Base-by-base conservation (phyloP, 2,888 invertebrate species). In the Acrobasis repandana region DNA sequence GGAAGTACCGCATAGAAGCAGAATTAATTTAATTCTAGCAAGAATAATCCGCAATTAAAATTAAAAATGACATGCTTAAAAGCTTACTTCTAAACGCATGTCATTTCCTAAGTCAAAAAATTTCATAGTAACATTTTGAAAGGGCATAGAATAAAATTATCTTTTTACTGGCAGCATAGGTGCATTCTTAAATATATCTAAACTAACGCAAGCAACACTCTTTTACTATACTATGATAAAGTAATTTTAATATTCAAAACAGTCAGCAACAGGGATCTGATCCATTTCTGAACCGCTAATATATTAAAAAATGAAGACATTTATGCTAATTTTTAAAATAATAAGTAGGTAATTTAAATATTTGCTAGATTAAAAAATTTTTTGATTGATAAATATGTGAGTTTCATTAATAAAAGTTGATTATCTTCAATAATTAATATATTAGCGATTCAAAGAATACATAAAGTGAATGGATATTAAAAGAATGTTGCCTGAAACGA, bases 401-500 rank as follows among this genome's bases (percentile, higher is more conserved):
- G 6, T n/a, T 43, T 43, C 2, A n/a, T 43, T 14, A 43, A 3
- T 43, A n/a, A 14, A 36, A 36, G 6, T 14, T 14, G 6, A 1
- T 14, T 43, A n/a, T 38, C 4, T 38, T 14, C 43, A 43, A n/a
- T n/a, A 14, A 43, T 43, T 43, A 43, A 43, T 43, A 43, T 14
- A n/a, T 43, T 14, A 43, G 43, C 11, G 43, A 43, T 43, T 11
- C n/a, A 43, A n/a, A 11, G 43, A 11, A 43, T 5, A 43, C 43
- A 2, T 43, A 14, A 11, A 38, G 14, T 6, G 9, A 48, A 18
- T 15, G n/a, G 61, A 60, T 48, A 43, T 11, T 16, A 60, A 60
- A 52, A 34, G 46, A 52, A 52, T 59, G 54, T 58, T 56, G 52
- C 60, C 28, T 61, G 63, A 63, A 61, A 57, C 57, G 33, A 59